A percentile compares a stretch with the other conserved stretches of the same genome.
These are phyloP conservation scores for Lasioglossum baleicum DNA, from an alignment of 1,140 invertebrate genomes.

Conservation along the genomic window DNA sequence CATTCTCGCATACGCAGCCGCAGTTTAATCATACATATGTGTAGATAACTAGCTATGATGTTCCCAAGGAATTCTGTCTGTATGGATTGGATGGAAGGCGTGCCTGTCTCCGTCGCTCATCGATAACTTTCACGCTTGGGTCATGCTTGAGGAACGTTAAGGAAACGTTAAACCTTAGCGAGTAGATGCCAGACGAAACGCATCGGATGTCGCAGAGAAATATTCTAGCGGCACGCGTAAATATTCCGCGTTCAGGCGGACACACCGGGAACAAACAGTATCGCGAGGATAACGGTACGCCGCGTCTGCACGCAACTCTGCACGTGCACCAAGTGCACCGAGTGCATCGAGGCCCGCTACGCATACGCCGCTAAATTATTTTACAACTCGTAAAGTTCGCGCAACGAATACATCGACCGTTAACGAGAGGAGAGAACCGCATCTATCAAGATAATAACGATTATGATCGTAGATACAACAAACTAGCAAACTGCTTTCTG, in stretches of 20 bases:
- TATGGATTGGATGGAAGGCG: constrained; percentile 31
- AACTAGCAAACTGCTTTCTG: constrained; percentile 4
- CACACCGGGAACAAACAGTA: constrained; percentile 4
- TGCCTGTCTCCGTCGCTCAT: constrained; percentile 26
- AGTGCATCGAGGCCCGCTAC: not conserved
- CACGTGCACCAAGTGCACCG: constrained; percentile 20
- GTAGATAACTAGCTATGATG: no score
- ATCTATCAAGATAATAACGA: constrained; percentile 64
- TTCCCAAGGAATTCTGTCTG: no score
- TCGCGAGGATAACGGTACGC: constrained; percentile 44
- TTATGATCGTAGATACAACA: constrained; percentile 41
- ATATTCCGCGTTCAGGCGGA: constrained; percentile 15
- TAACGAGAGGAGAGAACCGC: constrained; percentile 62
- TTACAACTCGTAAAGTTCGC: constrained; percentile 62
- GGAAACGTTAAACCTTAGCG: no score
- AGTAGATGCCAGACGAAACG: no score
- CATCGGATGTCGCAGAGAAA: not conserved
- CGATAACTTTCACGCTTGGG: constrained; percentile 14
- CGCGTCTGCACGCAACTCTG: constrained; percentile 42
- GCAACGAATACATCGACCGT: constrained; percentile 51
- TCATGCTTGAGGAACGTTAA: not conserved
- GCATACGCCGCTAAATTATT: constrained; percentile 55
- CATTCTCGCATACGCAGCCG: no score
- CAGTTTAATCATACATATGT: no score
- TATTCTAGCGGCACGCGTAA: constrained; percentile 18